Conservation (phyloP, 53 echinoderm and acorn worm genomes). For the Paelopatides confundens region DNA sequence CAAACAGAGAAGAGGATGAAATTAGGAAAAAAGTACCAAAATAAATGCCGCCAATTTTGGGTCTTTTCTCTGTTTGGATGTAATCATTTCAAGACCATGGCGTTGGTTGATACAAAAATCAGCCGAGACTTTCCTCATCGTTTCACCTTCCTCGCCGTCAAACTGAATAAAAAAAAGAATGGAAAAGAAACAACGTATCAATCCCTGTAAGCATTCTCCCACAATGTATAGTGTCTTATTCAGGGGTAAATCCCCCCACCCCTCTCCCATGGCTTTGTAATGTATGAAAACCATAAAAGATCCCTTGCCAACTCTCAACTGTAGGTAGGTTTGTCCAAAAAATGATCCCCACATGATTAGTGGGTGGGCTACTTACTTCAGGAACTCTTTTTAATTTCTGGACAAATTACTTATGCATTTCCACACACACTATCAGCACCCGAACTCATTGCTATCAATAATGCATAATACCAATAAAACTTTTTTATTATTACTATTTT, state of each 20-base stretch:
- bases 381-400: too few relatives aligned
- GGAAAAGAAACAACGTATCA: too few relatives aligned
- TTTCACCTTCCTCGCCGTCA: slow-evolving; percentile 84
- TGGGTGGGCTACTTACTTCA: too few relatives aligned
- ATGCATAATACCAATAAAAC: too few relatives aligned
- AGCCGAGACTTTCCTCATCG: slow-evolving; percentile 79
- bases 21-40: slow-evolving; percentile 57
- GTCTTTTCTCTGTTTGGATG: slow-evolving; percentile 59
- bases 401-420: too few relatives aligned
- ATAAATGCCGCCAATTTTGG: slow-evolving; percentile 72
- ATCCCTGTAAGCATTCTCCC: too few relatives aligned
- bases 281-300: neutral
- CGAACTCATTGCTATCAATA: too few relatives aligned
- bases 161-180: slow-evolving; percentile 60
- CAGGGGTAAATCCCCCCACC: neutral
- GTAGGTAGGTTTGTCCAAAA: too few relatives aligned
- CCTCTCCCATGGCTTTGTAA: neutral
- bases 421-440: too few relatives aligned
- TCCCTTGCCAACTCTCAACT: too few relatives aligned
- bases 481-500: too few relatives aligned
- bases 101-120: slow-evolving; percentile 85
- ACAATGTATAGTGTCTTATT: neutral
- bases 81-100: slow-evolving; percentile 85
- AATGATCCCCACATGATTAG: too few relatives aligned
- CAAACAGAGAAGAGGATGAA: neutral